Evolutionary conservation across 1,140 invertebrate genomes (phyloP).

Genomic region (Camponotus pennsylvanicus): DNA sequence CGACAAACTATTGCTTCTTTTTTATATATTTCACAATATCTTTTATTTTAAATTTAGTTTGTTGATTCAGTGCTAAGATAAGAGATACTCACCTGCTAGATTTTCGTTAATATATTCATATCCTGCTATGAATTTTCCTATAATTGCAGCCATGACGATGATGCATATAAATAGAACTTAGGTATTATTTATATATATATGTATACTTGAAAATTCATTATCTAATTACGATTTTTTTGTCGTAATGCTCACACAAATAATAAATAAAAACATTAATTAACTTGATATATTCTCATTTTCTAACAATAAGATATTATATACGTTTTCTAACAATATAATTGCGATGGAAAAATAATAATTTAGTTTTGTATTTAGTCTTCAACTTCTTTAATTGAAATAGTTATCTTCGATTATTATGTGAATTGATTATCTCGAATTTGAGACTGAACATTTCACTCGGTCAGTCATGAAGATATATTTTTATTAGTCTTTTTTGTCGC

Average conservation of each 20-base stretch:
- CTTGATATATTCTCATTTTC: not conserved
- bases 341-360: not conserved
- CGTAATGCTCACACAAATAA: not conserved
- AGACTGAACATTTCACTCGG: not conserved
- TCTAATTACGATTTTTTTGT: not conserved
- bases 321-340: not conserved
- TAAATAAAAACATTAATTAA: not conserved
- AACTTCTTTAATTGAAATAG: not conserved
- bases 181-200: not conserved
- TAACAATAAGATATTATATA: not conserved
- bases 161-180: not conserved
- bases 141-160: not conserved
- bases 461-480: not conserved
- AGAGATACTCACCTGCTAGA: slow-evolving; percentile 9
- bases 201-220: not conserved
- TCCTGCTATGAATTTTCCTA: not conserved
- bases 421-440: not conserved
- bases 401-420: not conserved
- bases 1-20: not conserved
- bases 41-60: not conserved
- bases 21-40: not conserved
- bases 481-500: not conserved
- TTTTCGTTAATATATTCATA: slow-evolving; percentile 20
- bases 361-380: not conserved
- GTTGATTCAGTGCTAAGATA: not conserved